Evolutionary conservation across 1,140 invertebrate species (phyloP).

Genomic region (Meloidogyne floridensis): DNA sequence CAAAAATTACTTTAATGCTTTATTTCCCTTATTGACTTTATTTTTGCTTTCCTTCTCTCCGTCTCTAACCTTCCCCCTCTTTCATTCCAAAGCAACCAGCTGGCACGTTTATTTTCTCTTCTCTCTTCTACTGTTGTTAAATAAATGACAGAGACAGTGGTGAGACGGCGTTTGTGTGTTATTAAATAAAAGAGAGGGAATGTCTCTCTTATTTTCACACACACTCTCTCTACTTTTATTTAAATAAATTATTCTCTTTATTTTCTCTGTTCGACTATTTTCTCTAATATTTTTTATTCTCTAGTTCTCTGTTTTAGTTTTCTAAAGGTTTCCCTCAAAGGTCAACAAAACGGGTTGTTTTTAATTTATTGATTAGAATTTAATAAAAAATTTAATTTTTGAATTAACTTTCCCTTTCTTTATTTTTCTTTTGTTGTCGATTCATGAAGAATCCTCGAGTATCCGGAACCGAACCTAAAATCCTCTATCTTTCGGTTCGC

Average conservation of each 20-base stretch:
- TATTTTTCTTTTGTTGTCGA: no score
- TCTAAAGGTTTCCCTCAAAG: not conserved
- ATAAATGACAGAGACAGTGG: no score
- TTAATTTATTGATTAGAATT: not conserved
- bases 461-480: no score
- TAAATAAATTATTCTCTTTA: not conserved
- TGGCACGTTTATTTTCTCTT: not conserved
- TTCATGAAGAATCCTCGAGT: no score
- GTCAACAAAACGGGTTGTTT: not conserved
- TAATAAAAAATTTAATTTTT: not conserved
- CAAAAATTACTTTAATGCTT: not conserved
- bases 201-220: no score
- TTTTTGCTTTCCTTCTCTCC: constrained; percentile 1
- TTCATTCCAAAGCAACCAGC: not conserved
- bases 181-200: no score
- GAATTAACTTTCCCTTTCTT: no score
- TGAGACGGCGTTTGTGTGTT: no score
- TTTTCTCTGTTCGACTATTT: not conserved
- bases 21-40: not conserved
- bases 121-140: no score
- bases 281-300: not conserved
- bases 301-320: not conserved
- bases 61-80: not conserved
- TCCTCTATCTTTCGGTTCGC: no score
- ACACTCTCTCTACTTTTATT: not conserved